Conservation (phyloP, 2,113 vertebrate genomes). For the Archocentrus centrarchus region DNA sequence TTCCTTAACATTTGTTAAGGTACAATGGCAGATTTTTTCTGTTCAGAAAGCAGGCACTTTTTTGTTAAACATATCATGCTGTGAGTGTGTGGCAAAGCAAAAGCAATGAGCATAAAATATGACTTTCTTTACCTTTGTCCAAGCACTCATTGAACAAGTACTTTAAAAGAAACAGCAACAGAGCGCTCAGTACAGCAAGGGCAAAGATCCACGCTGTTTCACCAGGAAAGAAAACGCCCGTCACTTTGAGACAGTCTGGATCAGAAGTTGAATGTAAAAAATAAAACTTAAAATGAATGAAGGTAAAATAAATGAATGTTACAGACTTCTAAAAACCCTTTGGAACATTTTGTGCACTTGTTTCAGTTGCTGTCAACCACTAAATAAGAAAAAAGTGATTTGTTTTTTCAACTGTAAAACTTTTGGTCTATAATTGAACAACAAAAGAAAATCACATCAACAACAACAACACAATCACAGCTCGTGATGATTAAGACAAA, state of each 20-base stretch:
- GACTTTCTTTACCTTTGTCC: not conserved
- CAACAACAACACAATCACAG: too few species aligned
- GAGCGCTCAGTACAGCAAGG: not conserved
- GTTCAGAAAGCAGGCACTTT: too few species aligned
- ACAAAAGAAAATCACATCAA: too few species aligned
- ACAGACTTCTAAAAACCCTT: rapidly evolving
- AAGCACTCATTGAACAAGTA: not conserved
- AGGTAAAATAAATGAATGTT: not conserved
- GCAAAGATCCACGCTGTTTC: not conserved
- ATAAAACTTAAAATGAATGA: not conserved
- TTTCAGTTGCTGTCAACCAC: not conserved
- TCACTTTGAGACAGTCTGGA: not conserved
- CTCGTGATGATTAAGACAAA: too few species aligned
- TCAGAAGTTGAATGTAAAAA: not conserved
- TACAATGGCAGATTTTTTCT: too few species aligned
- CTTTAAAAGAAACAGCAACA: not conserved
- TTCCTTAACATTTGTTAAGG: too few species aligned
- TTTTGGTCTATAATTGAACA: too few species aligned
- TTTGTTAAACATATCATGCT: too few species aligned
- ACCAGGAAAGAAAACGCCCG: too few species aligned
- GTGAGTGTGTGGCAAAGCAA: not conserved
- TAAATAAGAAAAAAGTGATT: rapidly evolving
- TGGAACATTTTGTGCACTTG: rapidly evolving
- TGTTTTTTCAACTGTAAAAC: too few species aligned
- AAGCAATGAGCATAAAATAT: not conserved